phyloP scores from a whole-genome alignment of 2,888 invertebrate genomes.

The Agelastica alni region DNA sequence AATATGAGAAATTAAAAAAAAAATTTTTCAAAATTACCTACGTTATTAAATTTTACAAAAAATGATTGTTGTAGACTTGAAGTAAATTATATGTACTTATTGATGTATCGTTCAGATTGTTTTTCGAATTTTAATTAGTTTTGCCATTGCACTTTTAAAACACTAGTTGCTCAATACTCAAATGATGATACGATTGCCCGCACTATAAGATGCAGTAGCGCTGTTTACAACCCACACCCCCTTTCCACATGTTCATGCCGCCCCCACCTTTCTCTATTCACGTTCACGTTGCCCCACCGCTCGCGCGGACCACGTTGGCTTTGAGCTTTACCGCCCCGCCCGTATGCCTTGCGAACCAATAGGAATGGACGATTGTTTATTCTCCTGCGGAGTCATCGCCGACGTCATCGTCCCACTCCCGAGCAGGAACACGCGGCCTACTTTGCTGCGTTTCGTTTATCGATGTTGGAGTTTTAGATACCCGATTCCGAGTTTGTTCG shows the following conservation, averaged over 20 bases:
- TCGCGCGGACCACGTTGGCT: background rate
- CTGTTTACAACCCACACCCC: background rate
- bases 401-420: constrained; percentile 14
- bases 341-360: background rate
- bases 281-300: background rate
- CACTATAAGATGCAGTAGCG: background rate
- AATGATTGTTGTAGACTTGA: too few relatives aligned
- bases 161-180: too few relatives aligned
- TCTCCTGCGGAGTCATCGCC: constrained; percentile 21
- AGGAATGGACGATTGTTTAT: background rate
- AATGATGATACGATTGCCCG: too few relatives aligned
- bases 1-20: too few relatives aligned
- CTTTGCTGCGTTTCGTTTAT: constrained; percentile 9
- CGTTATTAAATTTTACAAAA: too few relatives aligned
- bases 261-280: background rate
- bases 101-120: too few relatives aligned
- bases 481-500: too few relatives aligned
- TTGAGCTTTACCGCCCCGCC: background rate
- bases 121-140: too few relatives aligned
- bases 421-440: constrained; percentile 16
- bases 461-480: constrained; percentile 3
- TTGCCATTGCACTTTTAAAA: too few relatives aligned
- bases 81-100: too few relatives aligned
- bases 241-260: background rate
- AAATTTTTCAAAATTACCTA: too few relatives aligned